Base-by-base conservation (phyloP, 2,797 vertebrate genomes). In the Crocodylus rhombifer region DNA sequence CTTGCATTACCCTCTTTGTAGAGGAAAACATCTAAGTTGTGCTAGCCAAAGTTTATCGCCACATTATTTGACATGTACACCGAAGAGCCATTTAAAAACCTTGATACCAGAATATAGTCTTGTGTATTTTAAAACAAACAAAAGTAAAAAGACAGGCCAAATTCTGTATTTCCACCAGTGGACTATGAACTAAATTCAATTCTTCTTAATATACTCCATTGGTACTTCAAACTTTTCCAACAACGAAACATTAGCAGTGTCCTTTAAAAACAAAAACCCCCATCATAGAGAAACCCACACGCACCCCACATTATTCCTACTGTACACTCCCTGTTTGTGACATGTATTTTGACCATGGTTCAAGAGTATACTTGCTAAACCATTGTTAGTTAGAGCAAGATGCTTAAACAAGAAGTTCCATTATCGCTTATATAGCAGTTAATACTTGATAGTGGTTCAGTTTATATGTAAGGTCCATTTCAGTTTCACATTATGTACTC, bases 401-500 rank as follows among this genome's bases (percentile, higher is more conserved):
- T 92, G 94, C 93, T 96, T 90, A 96, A 96, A 97, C 88, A 95
- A 96, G 96, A 98, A 96, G 96, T 80, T 94, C 98, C 97, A 97
- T 98, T 92, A 94, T 98, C 98, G 97, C 97, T 98, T 97, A 97
- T 96, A 98, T 93, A 93, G 98, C 98, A 97, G 94, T 98, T 98
- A 98, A 98, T 98, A 98, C 98, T 98, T 98, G 97, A 97, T 97
- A 96, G 97, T 97, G 95, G 97, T 97, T 98, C 97, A 97, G 95
- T 97, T 95, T 96, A 92, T 96, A 94, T 83, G 94, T 96, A 97
- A 96, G 96, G 95, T 97, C 96, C 96, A 97, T 97, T 95, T 97
- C 96, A 96, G 93, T 97, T 98, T 98, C 98, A 98, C 98, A 98
- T 98, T 98, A 98, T 98, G 98, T 98, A 98, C 98, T 98, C 98